Conservation (phyloP, 2,888 invertebrate species). For the Noctuana brunneofusca region DNA sequence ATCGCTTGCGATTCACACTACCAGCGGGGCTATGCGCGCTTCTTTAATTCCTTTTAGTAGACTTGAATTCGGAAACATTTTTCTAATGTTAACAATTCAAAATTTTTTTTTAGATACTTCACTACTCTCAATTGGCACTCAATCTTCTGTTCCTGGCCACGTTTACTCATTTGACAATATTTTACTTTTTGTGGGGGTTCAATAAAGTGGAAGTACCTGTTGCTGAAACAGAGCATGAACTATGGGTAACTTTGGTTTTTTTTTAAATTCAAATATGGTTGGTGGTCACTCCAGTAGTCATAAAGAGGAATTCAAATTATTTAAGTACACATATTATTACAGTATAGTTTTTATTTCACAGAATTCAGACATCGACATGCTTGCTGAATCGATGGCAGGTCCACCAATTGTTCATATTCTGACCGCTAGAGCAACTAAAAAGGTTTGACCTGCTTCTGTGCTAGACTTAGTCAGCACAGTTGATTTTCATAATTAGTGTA, state of each 20-base stretch:
- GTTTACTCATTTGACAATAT: conserved; percentile 35
- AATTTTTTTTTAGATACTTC: conserved; percentile 36
- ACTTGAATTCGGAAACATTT: too few species aligned
- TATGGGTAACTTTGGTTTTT: conserved; percentile 35
- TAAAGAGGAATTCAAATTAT: neutral
- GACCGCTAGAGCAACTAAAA: conserved; percentile 40
- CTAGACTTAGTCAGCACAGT: too few species aligned
- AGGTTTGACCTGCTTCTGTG: too few species aligned
- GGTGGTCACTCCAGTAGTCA: too few species aligned
- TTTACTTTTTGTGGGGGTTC: conserved; percentile 30
- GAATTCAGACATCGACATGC: conserved; percentile 40
- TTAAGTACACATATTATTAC: neutral
- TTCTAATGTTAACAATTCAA: too few species aligned
- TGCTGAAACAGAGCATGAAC: conserved; percentile 3
- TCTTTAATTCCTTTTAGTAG: too few species aligned
- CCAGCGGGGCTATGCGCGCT: too few species aligned
- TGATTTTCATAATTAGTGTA: too few species aligned
- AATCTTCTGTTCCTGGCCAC: conserved; percentile 19
- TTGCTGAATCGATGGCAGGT: conserved; percentile 46
- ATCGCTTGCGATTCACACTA: too few species aligned
- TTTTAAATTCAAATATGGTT: too few species aligned
- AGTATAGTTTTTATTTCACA: conserved; percentile 13
- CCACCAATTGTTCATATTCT: conserved; percentile 45
- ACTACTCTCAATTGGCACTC: conserved; percentile 30
- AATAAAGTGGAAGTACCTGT: conserved; percentile 1